Base-by-base conservation (phyloP, 2,888 invertebrate genomes). In the Cheilosia vulpina region DNA sequence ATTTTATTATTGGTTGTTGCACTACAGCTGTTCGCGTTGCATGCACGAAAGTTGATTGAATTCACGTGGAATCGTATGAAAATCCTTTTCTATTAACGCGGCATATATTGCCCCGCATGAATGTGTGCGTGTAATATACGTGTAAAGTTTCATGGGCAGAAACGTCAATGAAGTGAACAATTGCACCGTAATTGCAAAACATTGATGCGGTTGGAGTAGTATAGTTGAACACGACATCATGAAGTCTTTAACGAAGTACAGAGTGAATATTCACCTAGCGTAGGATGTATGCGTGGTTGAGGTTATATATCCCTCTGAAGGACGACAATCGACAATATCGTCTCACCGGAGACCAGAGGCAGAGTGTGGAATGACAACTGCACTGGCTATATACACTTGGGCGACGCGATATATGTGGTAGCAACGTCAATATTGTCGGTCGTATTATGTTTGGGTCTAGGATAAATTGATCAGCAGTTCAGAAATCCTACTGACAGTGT, bases 371-470 rank as follows among this genome's bases (percentile, higher is more conserved):
- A 63, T 19, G 41, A 17, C 47, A 43, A 57, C 34, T 55, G 38
- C 63, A 57, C 11, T 17, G 41, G 6, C 15, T 34, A 24, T 34
- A 24, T 27, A 27, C 27, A 27, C 27, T 6, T 5, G 27, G 45
- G 21, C 31, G 31, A 17, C 55, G 47, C 9, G 7, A 34, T 24
- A 47, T 63, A 62, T 75, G 75, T n/a, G 75, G 63, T 24, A 47
- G 45, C 4, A 65, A 27, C 41, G 76, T 52, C 76, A 68, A 76
- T 76, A 68, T 68, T 68, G 68, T 60, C 68, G n/a, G 53, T 60
- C 66, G 41, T 43, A 15, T 43, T 68, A 53, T 60, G 60, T 76
- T 76, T 76, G 76, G 41, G 43, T 68, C 66, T 68, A 19, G 43
- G 50, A n/a, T 60, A 68, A 60, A 68, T 60, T 45, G 43, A 76